These are phyloP conservation scores for Acronicta leporina DNA, from an alignment of 2,888 invertebrate genomes.

Conservation along the genomic window DNA sequence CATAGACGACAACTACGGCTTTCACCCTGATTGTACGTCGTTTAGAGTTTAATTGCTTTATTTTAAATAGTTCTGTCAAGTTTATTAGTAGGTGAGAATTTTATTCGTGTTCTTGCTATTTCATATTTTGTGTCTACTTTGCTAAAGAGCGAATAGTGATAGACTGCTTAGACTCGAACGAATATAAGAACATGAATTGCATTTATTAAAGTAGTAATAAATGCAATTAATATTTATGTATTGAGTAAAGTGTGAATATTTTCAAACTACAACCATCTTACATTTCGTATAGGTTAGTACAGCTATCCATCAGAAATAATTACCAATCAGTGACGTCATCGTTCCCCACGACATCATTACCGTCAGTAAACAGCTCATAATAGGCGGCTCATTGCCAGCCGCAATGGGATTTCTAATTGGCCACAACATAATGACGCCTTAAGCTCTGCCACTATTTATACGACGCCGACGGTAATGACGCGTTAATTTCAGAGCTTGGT, in stretches of 20 bases:
- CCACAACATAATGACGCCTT: constrained; percentile 44
- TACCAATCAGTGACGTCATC: constrained; percentile 24
- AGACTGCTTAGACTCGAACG: too few species aligned
- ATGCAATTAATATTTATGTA: too few species aligned
- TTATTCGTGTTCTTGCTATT: neutral
- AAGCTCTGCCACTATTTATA: constrained; percentile 49
- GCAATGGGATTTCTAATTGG: constrained; percentile 47
- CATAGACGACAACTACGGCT: constrained; percentile 47
- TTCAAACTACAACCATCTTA: too few species aligned
- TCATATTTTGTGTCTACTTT: neutral
- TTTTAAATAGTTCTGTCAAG: constrained; percentile 10
- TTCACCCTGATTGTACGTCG: constrained; percentile 37
- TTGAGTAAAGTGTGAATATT: too few species aligned
- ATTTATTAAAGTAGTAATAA: too few species aligned
- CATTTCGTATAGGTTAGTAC: too few species aligned
- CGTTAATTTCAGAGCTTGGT: constrained; percentile 37
- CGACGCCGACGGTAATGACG: constrained; percentile 19
- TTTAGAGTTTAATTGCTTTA: constrained; percentile 38
- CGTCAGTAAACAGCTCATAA: constrained; percentile 42
- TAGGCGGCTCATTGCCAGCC: constrained; percentile 35
- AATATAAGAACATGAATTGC: too few species aligned
- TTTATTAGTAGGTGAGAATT: neutral
- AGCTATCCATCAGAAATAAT: constrained; percentile 7
- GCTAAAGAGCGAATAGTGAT: neutral
- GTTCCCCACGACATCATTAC: constrained; percentile 8